These are phyloP conservation scores for Drosophila maculinotata DNA, from an alignment of 2,888 invertebrate genomes.

Conservation along the genomic window DNA sequence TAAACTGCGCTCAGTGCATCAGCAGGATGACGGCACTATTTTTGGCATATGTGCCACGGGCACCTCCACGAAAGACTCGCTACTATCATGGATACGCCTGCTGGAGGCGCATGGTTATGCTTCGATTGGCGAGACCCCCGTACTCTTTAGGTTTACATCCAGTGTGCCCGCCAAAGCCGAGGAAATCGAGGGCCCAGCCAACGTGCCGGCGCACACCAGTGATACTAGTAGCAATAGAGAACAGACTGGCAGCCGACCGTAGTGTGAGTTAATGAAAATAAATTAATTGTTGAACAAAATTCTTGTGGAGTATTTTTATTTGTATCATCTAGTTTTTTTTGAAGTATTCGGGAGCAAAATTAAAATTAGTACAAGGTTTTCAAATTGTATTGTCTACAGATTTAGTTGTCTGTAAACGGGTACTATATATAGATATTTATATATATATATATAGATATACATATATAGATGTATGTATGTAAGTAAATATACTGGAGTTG, in stretches of 20 bases:
- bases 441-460: constrained; percentile 16
- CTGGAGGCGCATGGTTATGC: constrained; percentile 92
- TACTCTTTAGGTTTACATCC: constrained; percentile 92
- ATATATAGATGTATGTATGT: neutral
- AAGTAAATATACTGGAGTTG: constrained; percentile 47
- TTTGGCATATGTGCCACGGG: constrained; percentile 96
- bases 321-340: constrained; percentile 49
- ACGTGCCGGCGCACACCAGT: constrained; percentile 51
- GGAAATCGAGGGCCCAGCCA: constrained; percentile 68
- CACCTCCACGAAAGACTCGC: constrained; percentile 94
- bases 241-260: constrained; percentile 12
- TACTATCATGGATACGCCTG: constrained; percentile 95
- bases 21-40: constrained; percentile 96
- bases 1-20: constrained; percentile 90
- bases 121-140: constrained; percentile 89
- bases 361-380: constrained; percentile 42
- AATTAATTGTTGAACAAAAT: constrained; percentile 47
- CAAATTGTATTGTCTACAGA: constrained; percentile 40
- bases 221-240: constrained; percentile 45
- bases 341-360: constrained; percentile 36
- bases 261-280: constrained; percentile 38
- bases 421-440: constrained; percentile 7
- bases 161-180: constrained; percentile 78
- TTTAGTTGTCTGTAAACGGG: constrained; percentile 9
- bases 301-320: constrained; percentile 8